Conservation (phyloP, 2,113 vertebrate genomes). For the Phaetusa simplex region DNA sequence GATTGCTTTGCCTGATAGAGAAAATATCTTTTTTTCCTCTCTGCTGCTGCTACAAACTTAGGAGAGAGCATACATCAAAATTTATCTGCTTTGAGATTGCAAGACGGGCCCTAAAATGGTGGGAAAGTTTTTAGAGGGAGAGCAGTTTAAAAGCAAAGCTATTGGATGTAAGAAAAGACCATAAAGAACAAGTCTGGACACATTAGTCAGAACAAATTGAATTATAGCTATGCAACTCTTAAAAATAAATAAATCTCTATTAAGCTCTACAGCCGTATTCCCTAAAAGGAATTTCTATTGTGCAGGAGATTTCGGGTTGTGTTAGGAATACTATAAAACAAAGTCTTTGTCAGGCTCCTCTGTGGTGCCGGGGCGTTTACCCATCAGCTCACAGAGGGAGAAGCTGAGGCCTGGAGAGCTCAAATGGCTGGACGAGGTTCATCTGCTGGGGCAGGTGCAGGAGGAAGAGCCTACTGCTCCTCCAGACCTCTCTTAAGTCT, state of each 20-base stretch:
- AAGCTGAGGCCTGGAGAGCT: not conserved
- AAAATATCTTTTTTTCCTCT: not conserved
- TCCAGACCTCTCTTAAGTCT: accelerated
- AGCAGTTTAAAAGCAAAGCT: not conserved
- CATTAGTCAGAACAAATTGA: not conserved
- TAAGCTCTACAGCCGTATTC: not conserved
- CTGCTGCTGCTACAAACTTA: not conserved
- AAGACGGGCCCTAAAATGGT: not conserved
- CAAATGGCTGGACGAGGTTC: not conserved
- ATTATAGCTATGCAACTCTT: not conserved
- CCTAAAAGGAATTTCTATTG: not conserved
- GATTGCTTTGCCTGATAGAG: not conserved
- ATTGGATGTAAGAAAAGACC: not conserved
- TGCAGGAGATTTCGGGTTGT: not conserved
- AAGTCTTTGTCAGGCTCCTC: not conserved
- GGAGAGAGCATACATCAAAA: not conserved
- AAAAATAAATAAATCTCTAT: conserved; percentile 16
- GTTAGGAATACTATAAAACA: not conserved
- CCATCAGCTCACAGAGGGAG: not conserved
- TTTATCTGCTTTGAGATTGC: not conserved
- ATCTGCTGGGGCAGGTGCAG: not conserved
- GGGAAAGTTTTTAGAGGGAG: not conserved
- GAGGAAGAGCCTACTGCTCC: not conserved
- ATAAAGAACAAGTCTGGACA: not conserved
- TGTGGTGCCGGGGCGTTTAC: not conserved